Conservation (phyloP, 1,140 invertebrate species). For the Ectropis grisescens region DNA sequence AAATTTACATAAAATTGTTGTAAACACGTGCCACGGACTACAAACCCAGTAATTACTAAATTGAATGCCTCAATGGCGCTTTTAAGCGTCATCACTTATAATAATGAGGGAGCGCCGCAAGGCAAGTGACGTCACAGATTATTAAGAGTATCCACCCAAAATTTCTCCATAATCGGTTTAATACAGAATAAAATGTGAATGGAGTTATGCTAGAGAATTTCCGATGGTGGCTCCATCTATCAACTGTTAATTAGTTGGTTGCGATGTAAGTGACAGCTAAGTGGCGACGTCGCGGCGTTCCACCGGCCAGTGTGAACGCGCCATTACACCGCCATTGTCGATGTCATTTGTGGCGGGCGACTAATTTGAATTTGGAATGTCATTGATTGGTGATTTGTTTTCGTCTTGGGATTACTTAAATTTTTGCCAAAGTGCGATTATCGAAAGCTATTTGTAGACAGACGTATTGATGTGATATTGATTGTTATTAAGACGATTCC, state of each 20-base stretch:
- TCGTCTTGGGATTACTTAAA: no score
- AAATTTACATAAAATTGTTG: slow-evolving; percentile 18
- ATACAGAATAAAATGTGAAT: no score
- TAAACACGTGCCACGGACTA: slow-evolving; percentile 16
- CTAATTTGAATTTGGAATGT: slow-evolving; percentile 28
- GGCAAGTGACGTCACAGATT: no score
- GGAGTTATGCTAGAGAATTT: no score
- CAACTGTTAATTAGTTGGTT: no score
- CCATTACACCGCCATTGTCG: slow-evolving; percentile 48
- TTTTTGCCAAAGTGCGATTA: no score
- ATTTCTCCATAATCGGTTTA: no score
- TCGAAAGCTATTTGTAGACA: no score
- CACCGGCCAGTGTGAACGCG: slow-evolving; percentile 38
- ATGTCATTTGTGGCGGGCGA: slow-evolving; percentile 12
- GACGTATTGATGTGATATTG: no score
- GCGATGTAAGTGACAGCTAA: slow-evolving; percentile 36
- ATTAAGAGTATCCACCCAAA: no score
- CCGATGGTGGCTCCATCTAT: no score
- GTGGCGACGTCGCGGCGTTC: slow-evolving; percentile 41
- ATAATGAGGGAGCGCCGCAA: slow-evolving; percentile 47
- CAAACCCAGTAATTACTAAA: slow-evolving; percentile 55
- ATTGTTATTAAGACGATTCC: no score
- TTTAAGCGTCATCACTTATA: slow-evolving; percentile 57
- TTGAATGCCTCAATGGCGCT: slow-evolving; percentile 48
- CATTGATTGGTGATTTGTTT: not conserved